Evolutionary conservation across 2,888 invertebrate genomes (phyloP), one percentile per base, ranked within the genome.

Genomic region (Eristalis intricaria): DNA sequence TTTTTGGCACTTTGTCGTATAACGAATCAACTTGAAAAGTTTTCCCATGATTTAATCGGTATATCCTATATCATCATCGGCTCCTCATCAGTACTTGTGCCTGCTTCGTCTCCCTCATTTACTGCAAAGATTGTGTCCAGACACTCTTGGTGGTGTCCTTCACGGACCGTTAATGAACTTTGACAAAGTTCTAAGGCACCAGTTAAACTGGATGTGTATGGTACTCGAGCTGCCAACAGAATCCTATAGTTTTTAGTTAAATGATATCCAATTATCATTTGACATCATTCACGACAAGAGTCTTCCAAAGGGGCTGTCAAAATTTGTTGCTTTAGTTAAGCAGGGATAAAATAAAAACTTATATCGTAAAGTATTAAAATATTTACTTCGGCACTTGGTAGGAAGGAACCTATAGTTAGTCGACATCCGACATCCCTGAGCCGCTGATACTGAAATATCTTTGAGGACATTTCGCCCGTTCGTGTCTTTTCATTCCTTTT

Each of bases 211-310:
- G 50, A 19, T 50, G 50, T 50, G 50, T 50, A 50, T 19, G 19
- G 50, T 19, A 8, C 5, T 8, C 19, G 1, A 79, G 35, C 65
- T 63, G 66, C 61, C 26, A 29, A 29, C n/a, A 4, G 2, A 23
- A 65, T 40, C n/a, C 2, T 10, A 32, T 32, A 8, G 8, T 38
- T 32, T 26, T 40, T 13, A 64, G 64, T 65, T 43, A 64, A 69
- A 75, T 66, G 70, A 38, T 70, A 60, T 70, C 60, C 76, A 76
- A 82, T 76, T 76, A 82, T 64, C 70, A 66, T 61, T 35, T 26
- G 61, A 50, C 50, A 50, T 19, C 19, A 50, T 19, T 19, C 32
- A 7, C 10, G 11, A 35, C 73, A 43, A 73, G 23, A 26, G 15
- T 26, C 3, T 63, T n/a, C 4, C 56, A 26, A 1, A 10, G 7